Evolutionary conservation across 2,113 vertebrate species (phyloP).

Genomic region (Cyprinus carpio): DNA sequence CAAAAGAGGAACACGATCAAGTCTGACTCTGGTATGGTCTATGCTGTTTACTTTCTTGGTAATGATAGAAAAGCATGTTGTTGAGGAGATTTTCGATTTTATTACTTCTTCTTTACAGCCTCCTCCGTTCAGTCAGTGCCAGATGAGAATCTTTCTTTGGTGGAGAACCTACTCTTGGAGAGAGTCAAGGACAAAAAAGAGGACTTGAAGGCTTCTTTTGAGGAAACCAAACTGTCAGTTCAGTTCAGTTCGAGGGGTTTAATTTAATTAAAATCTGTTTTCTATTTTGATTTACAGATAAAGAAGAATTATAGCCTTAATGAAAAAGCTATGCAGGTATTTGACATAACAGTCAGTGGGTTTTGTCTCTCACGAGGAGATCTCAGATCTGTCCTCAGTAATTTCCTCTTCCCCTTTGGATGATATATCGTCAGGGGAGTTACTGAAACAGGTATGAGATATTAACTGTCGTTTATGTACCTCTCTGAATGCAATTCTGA

Average conservation of each 20-base stretch:
- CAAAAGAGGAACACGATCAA: slow-evolving; percentile 30
- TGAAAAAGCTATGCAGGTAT: slow-evolving; percentile 73
- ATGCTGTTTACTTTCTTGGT: background rate
- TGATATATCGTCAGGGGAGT: slow-evolving; percentile 70
- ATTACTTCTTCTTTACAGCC: slow-evolving; percentile 24
- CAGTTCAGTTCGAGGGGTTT: slow-evolving; percentile 62
- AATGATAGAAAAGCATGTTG: background rate
- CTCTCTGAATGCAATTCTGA: background rate
- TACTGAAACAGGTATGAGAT: slow-evolving; percentile 76
- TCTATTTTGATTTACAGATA: slow-evolving; percentile 44
- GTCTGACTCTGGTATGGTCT: slow-evolving; percentile 47
- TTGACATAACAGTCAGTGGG: slow-evolving; percentile 67
- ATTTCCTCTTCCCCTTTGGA: slow-evolving; percentile 73
- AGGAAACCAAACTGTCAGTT: slow-evolving; percentile 64
- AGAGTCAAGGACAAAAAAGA: slow-evolving; percentile 64
- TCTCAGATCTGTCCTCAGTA: slow-evolving; percentile 76
- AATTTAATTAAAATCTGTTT: no score
- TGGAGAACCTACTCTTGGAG: slow-evolving; percentile 65
- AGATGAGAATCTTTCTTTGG: slow-evolving; percentile 63
- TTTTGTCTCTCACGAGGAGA: slow-evolving; percentile 76
- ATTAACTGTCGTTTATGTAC: background rate
- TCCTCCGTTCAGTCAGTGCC: slow-evolving; percentile 57
- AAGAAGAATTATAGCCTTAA: slow-evolving; percentile 54
- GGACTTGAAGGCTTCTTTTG: slow-evolving; percentile 70
- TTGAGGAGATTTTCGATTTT: background rate